A percentile compares a stretch with the other conserved stretches of the same genome.
Conservation (phyloP, 2,888 invertebrate species). For the Meteorus cinctellus region DNA sequence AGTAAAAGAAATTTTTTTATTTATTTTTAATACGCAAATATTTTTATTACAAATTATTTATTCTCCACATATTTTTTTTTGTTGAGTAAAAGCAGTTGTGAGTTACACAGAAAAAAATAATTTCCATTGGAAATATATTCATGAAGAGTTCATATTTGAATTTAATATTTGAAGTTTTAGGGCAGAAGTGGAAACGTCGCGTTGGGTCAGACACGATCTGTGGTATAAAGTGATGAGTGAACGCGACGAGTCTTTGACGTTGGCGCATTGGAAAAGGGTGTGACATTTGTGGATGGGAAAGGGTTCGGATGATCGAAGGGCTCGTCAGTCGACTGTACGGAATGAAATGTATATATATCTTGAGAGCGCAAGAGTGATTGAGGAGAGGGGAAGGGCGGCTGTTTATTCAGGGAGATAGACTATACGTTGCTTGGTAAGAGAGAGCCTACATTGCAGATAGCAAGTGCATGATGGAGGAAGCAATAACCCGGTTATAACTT, state of each 20-base stretch:
- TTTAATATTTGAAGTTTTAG: not conserved
- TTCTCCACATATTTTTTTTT: too few relatives aligned
- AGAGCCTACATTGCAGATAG: constrained; percentile 60
- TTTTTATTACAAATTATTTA: too few relatives aligned
- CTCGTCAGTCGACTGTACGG: constrained; percentile 46
- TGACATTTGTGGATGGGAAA: constrained; percentile 23
- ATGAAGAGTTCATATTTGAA: too few relatives aligned
- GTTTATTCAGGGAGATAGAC: constrained; percentile 38
- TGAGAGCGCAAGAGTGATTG: constrained; percentile 37
- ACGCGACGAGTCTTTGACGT: constrained; percentile 3
- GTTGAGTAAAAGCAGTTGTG: too few relatives aligned
- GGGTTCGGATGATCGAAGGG: constrained; percentile 44
- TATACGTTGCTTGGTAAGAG: constrained; percentile 43
- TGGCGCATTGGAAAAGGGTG: not conserved
- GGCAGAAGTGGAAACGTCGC: constrained; percentile 27
- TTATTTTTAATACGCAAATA: not conserved
- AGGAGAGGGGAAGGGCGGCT: constrained; percentile 30
- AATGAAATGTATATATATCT: constrained; percentile 50
- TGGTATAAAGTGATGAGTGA: not conserved
- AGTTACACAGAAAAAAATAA: too few relatives aligned
- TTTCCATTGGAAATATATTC: too few relatives aligned
- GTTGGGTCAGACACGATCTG: constrained; percentile 29
- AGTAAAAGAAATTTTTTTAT: not conserved
- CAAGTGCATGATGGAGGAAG: constrained; percentile 71
- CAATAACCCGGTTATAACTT: constrained; percentile 74